phyloP scores from a whole-genome alignment of 2,113 vertebrate genomes.

The Zeus faber region DNA sequence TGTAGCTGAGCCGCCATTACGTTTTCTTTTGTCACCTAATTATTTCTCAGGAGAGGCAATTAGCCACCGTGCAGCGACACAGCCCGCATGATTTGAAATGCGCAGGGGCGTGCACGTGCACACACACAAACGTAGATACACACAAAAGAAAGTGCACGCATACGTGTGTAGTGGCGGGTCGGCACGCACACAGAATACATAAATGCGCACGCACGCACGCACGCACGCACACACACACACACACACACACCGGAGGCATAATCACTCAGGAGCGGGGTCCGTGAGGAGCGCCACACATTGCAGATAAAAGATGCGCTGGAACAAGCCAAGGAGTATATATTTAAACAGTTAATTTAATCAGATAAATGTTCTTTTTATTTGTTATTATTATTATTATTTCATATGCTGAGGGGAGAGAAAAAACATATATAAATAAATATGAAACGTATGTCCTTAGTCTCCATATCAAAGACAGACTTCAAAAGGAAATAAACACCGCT shows the following conservation, averaged over 20 bases:
- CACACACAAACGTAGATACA: constrained; percentile 11
- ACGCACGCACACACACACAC: constrained; percentile 2
- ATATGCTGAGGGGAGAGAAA: constrained; percentile 26
- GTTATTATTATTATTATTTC: too few relatives aligned
- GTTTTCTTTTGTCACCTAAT: constrained; percentile 72
- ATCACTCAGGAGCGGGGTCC: constrained; percentile 57
- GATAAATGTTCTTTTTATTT: constrained; percentile 49
- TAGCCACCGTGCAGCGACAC: constrained; percentile 58
- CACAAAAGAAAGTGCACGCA: too few relatives aligned
- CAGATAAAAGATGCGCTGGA: constrained; percentile 57
- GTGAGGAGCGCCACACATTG: constrained; percentile 32
- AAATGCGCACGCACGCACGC: constrained; percentile 15
- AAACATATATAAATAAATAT: constrained; percentile 49
- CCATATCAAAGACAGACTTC: constrained; percentile 71
- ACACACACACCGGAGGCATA: constrained; percentile 17
- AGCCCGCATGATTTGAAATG: constrained; percentile 38
- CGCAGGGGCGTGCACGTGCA: neutral
- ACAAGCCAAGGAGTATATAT: constrained; percentile 55
- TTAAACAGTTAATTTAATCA: constrained; percentile 66
- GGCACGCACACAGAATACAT: too few relatives aligned
- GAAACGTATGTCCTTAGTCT: constrained; percentile 50
- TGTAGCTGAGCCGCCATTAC: constrained; percentile 51
- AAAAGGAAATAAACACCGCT: constrained; percentile 40
- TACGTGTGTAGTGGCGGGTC: too few relatives aligned
- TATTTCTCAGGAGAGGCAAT: constrained; percentile 73